Conservation (phyloP, 2,888 invertebrate genomes). For the Digitonthophagus gazella region DNA sequence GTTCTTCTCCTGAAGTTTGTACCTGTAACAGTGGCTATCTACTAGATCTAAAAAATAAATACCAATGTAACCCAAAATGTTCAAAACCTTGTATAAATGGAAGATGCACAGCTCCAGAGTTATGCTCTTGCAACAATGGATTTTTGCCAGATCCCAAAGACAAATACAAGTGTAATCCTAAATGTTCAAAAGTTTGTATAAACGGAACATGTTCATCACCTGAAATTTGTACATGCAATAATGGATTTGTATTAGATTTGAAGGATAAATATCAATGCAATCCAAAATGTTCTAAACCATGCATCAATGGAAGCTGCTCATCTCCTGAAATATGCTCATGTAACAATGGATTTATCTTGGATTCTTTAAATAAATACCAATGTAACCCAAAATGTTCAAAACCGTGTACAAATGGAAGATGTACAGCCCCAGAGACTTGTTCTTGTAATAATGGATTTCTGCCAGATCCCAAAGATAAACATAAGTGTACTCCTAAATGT, state of each 20-base stretch:
- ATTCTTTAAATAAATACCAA: conserved; percentile 34
- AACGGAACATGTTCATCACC: conserved; percentile 37
- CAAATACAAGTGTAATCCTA: conserved; percentile 36
- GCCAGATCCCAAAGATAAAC: conserved; percentile 20
- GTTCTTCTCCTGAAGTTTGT: conserved; percentile 29
- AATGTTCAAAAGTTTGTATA: conserved; percentile 33
- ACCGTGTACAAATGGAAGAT: conserved; percentile 45
- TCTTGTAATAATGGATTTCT: conserved; percentile 37
- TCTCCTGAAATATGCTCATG: conserved; percentile 34
- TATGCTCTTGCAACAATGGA: conserved; percentile 28
- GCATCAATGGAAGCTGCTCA: conserved; percentile 30
- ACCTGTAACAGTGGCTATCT: conserved; percentile 27
- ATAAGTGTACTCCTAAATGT: conserved; percentile 29
- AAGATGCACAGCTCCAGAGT: conserved; percentile 28
- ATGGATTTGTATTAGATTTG: conserved; percentile 18
- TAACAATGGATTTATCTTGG: conserved; percentile 30
- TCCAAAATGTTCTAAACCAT: conserved; percentile 25
- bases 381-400: conserved; percentile 38
- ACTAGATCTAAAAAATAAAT: conserved; percentile 23
- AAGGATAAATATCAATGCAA: conserved; percentile 30
- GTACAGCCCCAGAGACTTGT: conserved; percentile 43
- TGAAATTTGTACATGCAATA: conserved; percentile 29
- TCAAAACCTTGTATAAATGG: conserved; percentile 29
- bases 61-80: conserved; percentile 28
- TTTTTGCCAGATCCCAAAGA: conserved; percentile 21